These are phyloP conservation scores for Salvelinus fontinalis DNA, from an alignment of 2,113 vertebrate species.

Conservation along the genomic window DNA sequence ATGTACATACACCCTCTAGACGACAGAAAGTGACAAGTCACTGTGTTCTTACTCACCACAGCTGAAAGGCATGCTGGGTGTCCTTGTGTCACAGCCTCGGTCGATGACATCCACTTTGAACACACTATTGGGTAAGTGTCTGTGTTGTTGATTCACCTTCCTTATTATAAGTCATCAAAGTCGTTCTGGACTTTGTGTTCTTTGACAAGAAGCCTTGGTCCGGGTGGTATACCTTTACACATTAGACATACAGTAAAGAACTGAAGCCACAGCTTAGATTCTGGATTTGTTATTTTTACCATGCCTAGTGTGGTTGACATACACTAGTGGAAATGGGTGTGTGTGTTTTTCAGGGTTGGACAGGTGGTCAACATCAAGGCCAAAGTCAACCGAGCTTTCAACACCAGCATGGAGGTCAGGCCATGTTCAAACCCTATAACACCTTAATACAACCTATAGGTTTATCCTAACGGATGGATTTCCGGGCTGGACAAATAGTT, in stretches of 20 bases:
- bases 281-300: no score
- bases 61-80: slow-evolving; percentile 90
- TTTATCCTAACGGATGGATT: neutral
- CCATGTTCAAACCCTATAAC: no score
- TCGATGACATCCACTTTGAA: slow-evolving; percentile 96
- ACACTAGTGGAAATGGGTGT: slow-evolving; percentile 10
- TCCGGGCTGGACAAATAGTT: neutral
- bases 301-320: neutral
- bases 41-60: slow-evolving; percentile 54
- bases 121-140: slow-evolving; percentile 88
- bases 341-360: slow-evolving; percentile 73
- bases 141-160: neutral
- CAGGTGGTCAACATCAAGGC: slow-evolving; percentile 85
- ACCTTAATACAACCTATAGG: neutral
- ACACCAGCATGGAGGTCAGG: slow-evolving; percentile 88
- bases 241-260: neutral
- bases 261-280: no score
- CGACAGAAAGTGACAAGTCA: slow-evolving; percentile 13
- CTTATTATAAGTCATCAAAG: no score
- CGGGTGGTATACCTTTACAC: neutral
- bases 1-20: neutral
- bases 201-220: no score
- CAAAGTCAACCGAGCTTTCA: slow-evolving; percentile 88
- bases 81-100: slow-evolving; percentile 90
- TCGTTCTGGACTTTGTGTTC: no score